These are phyloP conservation scores for Promerops cafer DNA, from an alignment of 2,113 vertebrate genomes.

Conservation along the genomic window DNA sequence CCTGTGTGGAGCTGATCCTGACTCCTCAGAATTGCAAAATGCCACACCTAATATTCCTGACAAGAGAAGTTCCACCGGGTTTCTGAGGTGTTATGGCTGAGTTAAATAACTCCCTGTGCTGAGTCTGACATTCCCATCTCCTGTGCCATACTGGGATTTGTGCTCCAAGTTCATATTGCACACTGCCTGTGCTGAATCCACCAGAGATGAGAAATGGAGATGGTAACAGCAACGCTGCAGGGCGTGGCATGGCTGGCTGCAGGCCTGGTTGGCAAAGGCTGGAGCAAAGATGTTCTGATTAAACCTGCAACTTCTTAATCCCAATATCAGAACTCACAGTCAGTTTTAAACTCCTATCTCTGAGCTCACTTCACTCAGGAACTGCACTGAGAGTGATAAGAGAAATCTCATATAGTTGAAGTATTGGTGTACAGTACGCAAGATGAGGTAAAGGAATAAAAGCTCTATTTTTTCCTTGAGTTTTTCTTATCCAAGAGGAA, in stretches of 20 bases:
- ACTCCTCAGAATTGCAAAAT: background rate
- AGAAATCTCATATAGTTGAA: background rate
- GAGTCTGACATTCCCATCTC: background rate
- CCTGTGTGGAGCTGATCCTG: background rate
- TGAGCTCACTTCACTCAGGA: background rate
- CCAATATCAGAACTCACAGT: background rate
- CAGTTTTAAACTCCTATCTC: background rate
- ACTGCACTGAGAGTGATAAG: background rate
- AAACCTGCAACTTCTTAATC: background rate
- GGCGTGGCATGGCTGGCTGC: background rate
- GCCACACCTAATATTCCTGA: background rate
- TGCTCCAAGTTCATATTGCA: background rate
- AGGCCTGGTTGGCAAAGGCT: background rate
- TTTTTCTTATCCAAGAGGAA: background rate
- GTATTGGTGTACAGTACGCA: background rate
- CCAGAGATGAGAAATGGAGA: background rate
- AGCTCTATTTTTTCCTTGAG: background rate
- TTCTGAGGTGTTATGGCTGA: background rate
- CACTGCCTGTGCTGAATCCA: background rate
- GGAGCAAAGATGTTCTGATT: background rate
- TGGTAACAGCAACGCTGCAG: background rate
- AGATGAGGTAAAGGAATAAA: background rate
- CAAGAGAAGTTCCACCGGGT: fast-evolving
- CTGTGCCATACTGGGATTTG: background rate
- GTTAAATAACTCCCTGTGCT: background rate